A percentile compares a stretch with the other conserved stretches of the same genome.
phyloP scores from a whole-genome alignment of 2,888 invertebrate species.

The Dioctria linearis region DNA sequence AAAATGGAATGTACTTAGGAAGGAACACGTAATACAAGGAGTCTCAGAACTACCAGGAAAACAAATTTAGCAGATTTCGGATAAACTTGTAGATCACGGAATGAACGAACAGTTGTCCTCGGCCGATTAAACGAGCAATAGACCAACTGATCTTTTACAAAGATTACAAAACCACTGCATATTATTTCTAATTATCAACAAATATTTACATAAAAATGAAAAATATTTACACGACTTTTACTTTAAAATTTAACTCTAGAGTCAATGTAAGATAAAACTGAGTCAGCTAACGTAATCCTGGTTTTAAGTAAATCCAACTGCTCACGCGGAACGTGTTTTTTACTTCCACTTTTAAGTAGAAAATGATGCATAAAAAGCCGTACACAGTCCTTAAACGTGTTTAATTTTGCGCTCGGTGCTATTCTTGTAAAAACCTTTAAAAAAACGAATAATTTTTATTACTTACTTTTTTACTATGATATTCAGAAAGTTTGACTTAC shows the following conservation, averaged over 20 bases:
- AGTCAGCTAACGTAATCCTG: slow-evolving; percentile 78
- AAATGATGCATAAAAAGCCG: slow-evolving; percentile 91
- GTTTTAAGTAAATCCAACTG: slow-evolving; percentile 73
- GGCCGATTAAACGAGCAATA: no score
- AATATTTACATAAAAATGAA: background rate
- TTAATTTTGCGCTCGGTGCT: slow-evolving; percentile 81
- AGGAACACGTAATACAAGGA: no score
- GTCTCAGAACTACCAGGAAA: no score
- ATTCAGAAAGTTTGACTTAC: slow-evolving; percentile 31
- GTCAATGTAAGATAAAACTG: slow-evolving; percentile 74
- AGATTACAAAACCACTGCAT: no score
- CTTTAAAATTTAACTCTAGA: slow-evolving; percentile 64
- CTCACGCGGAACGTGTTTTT: slow-evolving; percentile 69
- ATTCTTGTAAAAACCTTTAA: slow-evolving; percentile 80
- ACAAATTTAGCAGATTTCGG: no score
- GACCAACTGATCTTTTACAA: no score
- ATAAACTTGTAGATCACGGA: no score
- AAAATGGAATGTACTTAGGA: no score
- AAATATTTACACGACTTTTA: background rate
- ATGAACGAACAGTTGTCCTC: no score
- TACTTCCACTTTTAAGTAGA: slow-evolving; percentile 77
- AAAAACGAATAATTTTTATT: background rate
- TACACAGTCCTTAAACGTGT: slow-evolving; percentile 86
- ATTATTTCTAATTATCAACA: no score
- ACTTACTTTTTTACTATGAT: background rate